Percentiles rank a stretch among this genome's conserved stretches.
phyloP scores from a whole-genome alignment of 2,797 vertebrate genomes.

The Avahi laniger region DNA sequence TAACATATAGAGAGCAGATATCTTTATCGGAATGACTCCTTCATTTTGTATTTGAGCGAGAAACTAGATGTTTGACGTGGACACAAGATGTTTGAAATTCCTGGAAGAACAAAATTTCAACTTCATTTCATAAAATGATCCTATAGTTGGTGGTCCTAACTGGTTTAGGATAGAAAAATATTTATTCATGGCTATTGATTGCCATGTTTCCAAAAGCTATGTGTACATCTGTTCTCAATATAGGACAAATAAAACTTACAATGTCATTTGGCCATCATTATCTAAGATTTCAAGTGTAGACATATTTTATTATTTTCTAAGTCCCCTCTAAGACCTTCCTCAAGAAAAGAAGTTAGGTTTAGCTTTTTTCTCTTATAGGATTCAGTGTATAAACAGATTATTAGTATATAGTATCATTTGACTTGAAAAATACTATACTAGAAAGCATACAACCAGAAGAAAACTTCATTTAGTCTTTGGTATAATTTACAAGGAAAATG shows the following conservation, averaged over 20 bases:
- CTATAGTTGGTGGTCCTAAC: neutral
- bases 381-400: neutral
- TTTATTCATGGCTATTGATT: neutral
- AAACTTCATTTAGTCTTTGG: neutral
- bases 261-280: neutral
- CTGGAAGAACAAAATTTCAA: neutral
- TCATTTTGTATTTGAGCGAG: neutral
- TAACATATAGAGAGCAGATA: neutral
- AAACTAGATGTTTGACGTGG: neutral
- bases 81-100: constrained; percentile 22
- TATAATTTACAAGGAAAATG: neutral
- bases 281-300: neutral
- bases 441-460: neutral
- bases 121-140: neutral
- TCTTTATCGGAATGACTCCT: neutral
- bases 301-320: neutral
- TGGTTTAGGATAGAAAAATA: neutral
- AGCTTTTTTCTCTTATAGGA: neutral
- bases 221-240: neutral
- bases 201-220: neutral
- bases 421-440: constrained; percentile 19
- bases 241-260: neutral
- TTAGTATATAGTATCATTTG: neutral
- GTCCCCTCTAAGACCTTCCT: neutral
- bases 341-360: neutral